Evolutionary conservation across 2,888 invertebrate species (phyloP).

Genomic region (Malthinus seriepunctatus): DNA sequence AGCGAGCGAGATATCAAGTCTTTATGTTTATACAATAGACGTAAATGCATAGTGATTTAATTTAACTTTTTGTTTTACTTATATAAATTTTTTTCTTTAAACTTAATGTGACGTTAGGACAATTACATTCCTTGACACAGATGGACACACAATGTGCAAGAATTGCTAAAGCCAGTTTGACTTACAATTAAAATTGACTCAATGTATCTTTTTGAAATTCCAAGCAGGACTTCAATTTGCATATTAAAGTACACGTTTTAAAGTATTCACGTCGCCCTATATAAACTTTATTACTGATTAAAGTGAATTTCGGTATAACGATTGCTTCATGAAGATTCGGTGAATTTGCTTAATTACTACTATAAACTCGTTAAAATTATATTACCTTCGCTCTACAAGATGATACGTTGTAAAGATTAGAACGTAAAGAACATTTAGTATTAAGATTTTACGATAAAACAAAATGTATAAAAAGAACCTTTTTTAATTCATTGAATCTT

Average conservation of each 20-base stretch:
- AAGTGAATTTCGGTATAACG: constrained; percentile 31
- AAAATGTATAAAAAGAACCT: constrained; percentile 4
- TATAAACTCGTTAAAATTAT: constrained; percentile 27
- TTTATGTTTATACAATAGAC: constrained; percentile 22
- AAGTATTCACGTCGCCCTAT: constrained; percentile 20
- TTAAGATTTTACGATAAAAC: constrained; percentile 15
- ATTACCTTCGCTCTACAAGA: constrained; percentile 19
- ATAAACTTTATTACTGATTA: constrained; percentile 35
- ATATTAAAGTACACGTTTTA: constrained; percentile 35
- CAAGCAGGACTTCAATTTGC: constrained; percentile 36
- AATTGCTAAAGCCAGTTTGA: constrained; percentile 22
- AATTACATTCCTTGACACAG: constrained; percentile 27
- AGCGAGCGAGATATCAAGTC: constrained; percentile 19
- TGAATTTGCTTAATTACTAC: constrained; percentile 27
- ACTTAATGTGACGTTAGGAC: constrained; percentile 22
- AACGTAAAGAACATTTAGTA: constrained; percentile 6
- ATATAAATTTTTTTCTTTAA: constrained; percentile 9
- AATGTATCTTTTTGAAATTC: constrained; percentile 44
- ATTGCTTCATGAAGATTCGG: constrained; percentile 23
- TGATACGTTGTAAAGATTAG: constrained; percentile 21
- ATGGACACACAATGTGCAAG: constrained; percentile 31
- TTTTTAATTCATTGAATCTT: constrained; percentile 3
- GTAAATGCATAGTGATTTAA: constrained; percentile 22
- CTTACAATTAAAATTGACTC: constrained; percentile 46
- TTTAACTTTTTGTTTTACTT: constrained; percentile 17